Evolutionary conservation across 1,140 invertebrate genomes (phyloP).

Genomic region (Polypedilum pembai): DNA sequence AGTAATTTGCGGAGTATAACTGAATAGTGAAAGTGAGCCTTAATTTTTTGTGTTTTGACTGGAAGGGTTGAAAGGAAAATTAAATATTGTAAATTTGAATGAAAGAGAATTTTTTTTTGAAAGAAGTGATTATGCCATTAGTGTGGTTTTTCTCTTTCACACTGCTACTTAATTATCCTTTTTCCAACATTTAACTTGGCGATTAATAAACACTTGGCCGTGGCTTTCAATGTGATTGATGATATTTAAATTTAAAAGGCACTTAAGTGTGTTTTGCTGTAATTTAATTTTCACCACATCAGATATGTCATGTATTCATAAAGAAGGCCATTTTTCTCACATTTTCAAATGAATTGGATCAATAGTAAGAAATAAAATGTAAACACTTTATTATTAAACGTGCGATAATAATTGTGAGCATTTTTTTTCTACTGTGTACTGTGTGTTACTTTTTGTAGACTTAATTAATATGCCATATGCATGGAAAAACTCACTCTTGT

Average conservation of each 20-base stretch:
- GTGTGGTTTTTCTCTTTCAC: not conserved
- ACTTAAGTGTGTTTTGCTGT: slow-evolving; percentile 16
- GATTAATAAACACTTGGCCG: not conserved
- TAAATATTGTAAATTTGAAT: slow-evolving; percentile 24
- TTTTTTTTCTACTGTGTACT: not conserved
- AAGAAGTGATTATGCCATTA: not conserved
- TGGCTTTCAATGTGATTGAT: slow-evolving; percentile 2
- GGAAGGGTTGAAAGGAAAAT: slow-evolving; percentile 16
- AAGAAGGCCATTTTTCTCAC: not conserved
- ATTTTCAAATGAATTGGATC: not conserved
- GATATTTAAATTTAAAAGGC: slow-evolving; percentile 14
- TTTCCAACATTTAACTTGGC: slow-evolving; percentile 12
- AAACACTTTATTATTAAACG: slow-evolving; percentile 9
- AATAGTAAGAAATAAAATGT: not conserved
- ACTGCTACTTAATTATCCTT: slow-evolving; percentile 8
- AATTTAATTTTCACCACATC: slow-evolving; percentile 10
- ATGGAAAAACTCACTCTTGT: not conserved
- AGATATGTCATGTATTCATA: slow-evolving; percentile 15
- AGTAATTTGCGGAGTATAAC: not conserved
- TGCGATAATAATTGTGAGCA: not conserved
- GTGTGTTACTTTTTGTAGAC: slow-evolving; percentile 2
- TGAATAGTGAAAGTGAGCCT: not conserved
- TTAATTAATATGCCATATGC: slow-evolving; percentile 26
- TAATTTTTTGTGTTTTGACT: not conserved
- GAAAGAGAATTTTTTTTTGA: not conserved